A percentile compares a stretch with the other conserved stretches of the same genome.
phyloP scores from a whole-genome alignment of 2,797 vertebrate genomes.

The Gymnothorax reevesii region DNA sequence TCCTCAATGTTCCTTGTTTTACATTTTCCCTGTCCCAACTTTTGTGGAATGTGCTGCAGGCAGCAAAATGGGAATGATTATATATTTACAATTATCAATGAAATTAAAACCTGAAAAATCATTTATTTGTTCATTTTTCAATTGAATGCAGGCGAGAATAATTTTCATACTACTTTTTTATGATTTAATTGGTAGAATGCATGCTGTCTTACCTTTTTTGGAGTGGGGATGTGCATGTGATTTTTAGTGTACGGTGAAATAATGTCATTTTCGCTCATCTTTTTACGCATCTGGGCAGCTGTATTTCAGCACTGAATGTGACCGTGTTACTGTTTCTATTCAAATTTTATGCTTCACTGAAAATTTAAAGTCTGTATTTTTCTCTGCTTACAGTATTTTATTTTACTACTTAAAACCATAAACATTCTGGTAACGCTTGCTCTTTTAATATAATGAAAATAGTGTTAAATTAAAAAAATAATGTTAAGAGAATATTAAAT shows the following conservation, averaged over 20 bases:
- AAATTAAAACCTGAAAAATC: too few species aligned
- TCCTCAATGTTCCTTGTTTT: too few species aligned
- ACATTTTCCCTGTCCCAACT: too few species aligned
- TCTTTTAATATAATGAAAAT: background rate
- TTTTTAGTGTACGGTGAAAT: conserved; percentile 8
- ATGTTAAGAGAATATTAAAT: background rate
- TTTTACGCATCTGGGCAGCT: background rate
- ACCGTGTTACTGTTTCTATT: background rate
- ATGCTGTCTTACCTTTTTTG: too few species aligned
- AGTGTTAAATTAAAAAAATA: background rate
- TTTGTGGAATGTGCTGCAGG: too few species aligned
- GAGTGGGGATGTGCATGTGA: background rate
- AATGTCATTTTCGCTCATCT: background rate
- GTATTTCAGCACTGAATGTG: background rate
- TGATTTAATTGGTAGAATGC: too few species aligned
- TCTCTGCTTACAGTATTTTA: background rate
- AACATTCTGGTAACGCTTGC: background rate
- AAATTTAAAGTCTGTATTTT: background rate
- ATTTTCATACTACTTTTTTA: too few species aligned
- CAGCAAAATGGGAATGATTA: too few species aligned
- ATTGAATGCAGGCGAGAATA: too few species aligned
- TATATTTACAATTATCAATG: too few species aligned
- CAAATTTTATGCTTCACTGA: background rate
- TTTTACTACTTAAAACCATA: conserved; percentile 1
- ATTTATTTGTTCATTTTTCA: too few species aligned